These are phyloP conservation scores for Zenarchopterus dispar DNA, from an alignment of 2,797 vertebrate genomes.

Conservation along the genomic window DNA sequence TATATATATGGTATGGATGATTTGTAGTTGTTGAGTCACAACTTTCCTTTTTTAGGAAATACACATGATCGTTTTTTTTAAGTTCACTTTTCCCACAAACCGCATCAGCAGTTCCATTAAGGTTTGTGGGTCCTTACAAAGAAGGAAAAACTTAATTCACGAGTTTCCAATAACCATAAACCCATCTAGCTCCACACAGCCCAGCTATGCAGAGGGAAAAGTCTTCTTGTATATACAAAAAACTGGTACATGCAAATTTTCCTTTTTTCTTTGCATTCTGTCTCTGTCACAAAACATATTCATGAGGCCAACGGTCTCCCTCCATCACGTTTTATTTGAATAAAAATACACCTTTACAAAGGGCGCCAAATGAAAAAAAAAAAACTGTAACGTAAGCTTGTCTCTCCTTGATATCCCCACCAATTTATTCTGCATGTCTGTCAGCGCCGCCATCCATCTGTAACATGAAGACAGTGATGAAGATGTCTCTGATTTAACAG, in stretches of 20 bases:
- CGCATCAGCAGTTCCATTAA: too few species aligned
- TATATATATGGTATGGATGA: too few species aligned
- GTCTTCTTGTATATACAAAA: slow-evolving; percentile 32
- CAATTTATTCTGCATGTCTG: slow-evolving; percentile 77
- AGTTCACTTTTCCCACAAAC: too few species aligned
- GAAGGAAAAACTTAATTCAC: background rate
- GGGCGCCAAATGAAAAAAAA: background rate
- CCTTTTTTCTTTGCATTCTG: slow-evolving; percentile 57
- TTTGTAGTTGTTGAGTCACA: too few species aligned
- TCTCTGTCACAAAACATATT: slow-evolving; percentile 53
- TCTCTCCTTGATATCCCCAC: slow-evolving; percentile 66
- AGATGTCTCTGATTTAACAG: slow-evolving; percentile 69
- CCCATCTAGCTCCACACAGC: slow-evolving; percentile 13
- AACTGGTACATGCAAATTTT: slow-evolving; percentile 49
- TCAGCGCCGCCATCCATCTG: slow-evolving; percentile 77
- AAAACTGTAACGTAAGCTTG: slow-evolving; percentile 66
- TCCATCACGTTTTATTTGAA: slow-evolving; percentile 51
- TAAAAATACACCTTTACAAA: slow-evolving; percentile 67
- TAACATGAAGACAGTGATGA: slow-evolving; percentile 74
- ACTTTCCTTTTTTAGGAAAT: too few species aligned
- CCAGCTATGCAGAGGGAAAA: slow-evolving; percentile 34
- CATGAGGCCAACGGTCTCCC: slow-evolving; percentile 28
- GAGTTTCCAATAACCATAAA: background rate
- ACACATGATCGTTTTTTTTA: too few species aligned
- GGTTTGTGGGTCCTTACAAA: slow-evolving; percentile 4